phyloP scores from a whole-genome alignment of 1,140 invertebrate genomes.

The Coenobita brevimanus region DNA sequence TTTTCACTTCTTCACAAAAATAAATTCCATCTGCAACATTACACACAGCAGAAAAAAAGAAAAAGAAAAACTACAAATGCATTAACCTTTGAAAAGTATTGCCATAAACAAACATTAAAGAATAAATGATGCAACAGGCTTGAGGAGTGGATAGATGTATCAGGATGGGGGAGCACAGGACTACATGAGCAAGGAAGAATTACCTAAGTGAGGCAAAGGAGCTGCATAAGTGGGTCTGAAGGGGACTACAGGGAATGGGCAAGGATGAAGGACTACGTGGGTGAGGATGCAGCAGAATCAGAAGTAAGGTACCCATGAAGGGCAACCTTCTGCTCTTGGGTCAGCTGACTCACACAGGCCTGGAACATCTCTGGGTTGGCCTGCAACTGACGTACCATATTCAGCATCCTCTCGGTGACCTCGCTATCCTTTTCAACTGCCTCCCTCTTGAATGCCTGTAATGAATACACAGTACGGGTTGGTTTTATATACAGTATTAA shows the following conservation, averaged over 20 bases:
- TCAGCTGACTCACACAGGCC: conserved; percentile 83
- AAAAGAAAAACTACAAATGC: too few relatives aligned
- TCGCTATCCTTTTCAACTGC: conserved; percentile 82
- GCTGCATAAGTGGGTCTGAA: too few relatives aligned
- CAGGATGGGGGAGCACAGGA: neutral
- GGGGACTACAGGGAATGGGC: too few relatives aligned
- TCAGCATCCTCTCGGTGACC: conserved; percentile 80
- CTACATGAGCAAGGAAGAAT: conserved; percentile 30
- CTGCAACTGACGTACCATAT: conserved; percentile 86
- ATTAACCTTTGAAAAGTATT: too few relatives aligned
- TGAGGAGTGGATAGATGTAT: conserved; percentile 17
- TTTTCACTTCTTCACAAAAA: neutral
- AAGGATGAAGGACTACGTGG: too few relatives aligned
- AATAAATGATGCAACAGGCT: too few relatives aligned
- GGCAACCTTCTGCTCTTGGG: conserved; percentile 86
- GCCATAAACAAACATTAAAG: too few relatives aligned
- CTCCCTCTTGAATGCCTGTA: conserved; percentile 88
- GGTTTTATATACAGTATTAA: too few relatives aligned
- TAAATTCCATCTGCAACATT: neutral
- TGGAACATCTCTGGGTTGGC: conserved; percentile 82
- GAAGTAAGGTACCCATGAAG: conserved; percentile 80
- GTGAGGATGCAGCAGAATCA: neutral
- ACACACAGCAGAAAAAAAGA: too few relatives aligned
- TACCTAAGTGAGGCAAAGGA: conserved; percentile 37
- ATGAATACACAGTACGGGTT: conserved; percentile 79